Percentiles rank a stretch among this genome's conserved stretches.
Conservation (phyloP, 2,797 vertebrate genomes). For the Clarias laeviceps region DNA sequence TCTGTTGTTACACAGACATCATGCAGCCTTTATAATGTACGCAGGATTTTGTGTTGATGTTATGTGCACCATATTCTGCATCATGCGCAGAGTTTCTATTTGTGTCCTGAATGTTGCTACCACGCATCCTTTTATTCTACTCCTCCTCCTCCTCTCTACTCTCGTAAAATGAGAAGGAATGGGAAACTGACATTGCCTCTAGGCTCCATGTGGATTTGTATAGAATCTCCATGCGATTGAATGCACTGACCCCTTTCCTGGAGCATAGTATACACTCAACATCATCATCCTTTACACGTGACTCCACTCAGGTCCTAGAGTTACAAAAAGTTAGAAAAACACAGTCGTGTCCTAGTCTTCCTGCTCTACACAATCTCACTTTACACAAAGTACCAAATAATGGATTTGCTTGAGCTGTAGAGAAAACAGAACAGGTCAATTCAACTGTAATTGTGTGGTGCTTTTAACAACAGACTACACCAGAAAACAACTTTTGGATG, state of each 20-base stretch:
- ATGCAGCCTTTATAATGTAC: background rate
- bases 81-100: background rate
- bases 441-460: background rate
- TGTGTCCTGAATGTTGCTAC: conserved; percentile 17
- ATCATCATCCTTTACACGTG: conserved; percentile 39
- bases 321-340: conserved; percentile 30
- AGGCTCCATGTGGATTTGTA: conserved; percentile 59
- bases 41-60: background rate
- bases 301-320: conserved; percentile 40
- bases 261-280: conserved; percentile 60
- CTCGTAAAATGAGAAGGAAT: conserved; percentile 62
- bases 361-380: background rate
- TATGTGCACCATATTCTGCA: background rate
- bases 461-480: background rate
- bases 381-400: background rate
- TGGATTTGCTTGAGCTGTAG: background rate
- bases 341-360: background rate
- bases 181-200: conserved; percentile 68
- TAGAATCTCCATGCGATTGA: conserved; percentile 64
- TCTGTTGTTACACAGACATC: background rate
- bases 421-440: background rate
- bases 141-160: conserved; percentile 37
- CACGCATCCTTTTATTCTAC: background rate
- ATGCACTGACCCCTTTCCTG: conserved; percentile 71
- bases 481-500: background rate